phyloP scores from a whole-genome alignment of 2,797 vertebrate species.

The Parauchenoglanis punctatus region DNA sequence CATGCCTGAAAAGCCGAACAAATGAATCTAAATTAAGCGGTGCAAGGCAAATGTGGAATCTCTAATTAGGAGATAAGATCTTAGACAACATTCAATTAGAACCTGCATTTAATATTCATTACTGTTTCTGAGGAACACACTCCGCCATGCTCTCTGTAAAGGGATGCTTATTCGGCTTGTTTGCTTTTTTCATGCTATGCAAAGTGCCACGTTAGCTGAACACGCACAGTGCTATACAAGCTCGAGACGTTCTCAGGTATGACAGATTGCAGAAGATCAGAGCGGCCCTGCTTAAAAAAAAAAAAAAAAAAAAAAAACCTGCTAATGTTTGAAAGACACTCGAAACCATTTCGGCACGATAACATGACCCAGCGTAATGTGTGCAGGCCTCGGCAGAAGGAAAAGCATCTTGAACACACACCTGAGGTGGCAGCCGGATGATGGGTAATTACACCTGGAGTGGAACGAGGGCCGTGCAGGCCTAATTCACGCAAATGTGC shows the following conservation, averaged over 20 bases:
- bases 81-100: conserved; percentile 40
- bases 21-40: conserved; percentile 45
- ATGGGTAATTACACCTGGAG: conserved; percentile 72
- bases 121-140: conserved; percentile 30
- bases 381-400: background rate
- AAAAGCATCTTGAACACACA: conserved; percentile 65
- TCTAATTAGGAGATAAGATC: conserved; percentile 44
- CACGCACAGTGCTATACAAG: background rate
- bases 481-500: conserved; percentile 79
- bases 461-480: conserved; percentile 56
- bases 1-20: conserved; percentile 38
- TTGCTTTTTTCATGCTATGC: background rate
- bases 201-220: background rate
- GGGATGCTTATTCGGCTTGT: conserved; percentile 21
- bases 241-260: conserved; percentile 26
- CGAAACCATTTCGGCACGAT: conserved; percentile 17
- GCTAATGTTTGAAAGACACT: conserved; percentile 26
- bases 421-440: conserved; percentile 58
- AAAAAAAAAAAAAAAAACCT: background rate
- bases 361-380: background rate
- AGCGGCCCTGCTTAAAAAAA: conserved; percentile 14
- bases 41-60: conserved; percentile 34
- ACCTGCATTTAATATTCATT: conserved; percentile 44
- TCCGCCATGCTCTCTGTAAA: conserved; percentile 31
- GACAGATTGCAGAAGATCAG: conserved; percentile 39